Evolutionary conservation across 2,888 invertebrate species (phyloP).

Genomic region (Dryomyza anilis): DNA sequence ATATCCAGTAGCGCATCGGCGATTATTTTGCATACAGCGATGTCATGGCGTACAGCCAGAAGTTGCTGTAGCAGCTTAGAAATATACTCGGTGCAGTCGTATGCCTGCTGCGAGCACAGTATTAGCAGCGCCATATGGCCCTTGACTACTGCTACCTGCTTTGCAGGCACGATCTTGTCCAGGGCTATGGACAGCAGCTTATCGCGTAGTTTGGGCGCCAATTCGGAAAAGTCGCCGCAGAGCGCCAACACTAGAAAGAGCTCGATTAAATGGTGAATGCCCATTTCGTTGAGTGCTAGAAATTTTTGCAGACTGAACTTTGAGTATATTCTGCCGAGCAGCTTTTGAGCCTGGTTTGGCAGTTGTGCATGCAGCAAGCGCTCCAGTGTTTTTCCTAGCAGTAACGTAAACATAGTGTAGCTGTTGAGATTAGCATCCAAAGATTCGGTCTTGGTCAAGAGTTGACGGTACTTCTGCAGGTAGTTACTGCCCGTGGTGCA

Average conservation of each 20-base stretch:
- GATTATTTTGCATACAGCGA: slow-evolving; percentile 48
- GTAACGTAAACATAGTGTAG: slow-evolving; percentile 62
- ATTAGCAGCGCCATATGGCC: slow-evolving; percentile 59
- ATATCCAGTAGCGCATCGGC: slow-evolving; percentile 50
- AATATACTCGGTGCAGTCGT: slow-evolving; percentile 53
- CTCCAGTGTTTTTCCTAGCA: slow-evolving; percentile 60
- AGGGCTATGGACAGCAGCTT: slow-evolving; percentile 55
- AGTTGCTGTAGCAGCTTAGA: slow-evolving; percentile 54
- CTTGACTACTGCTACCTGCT: slow-evolving; percentile 54
- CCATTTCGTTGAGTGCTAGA: slow-evolving; percentile 63
- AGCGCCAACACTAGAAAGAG: slow-evolving; percentile 55
- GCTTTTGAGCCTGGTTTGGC: slow-evolving; percentile 55
- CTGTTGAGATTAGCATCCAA: slow-evolving; percentile 61
- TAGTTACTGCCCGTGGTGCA: slow-evolving; percentile 52
- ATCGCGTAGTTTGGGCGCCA: slow-evolving; percentile 56
- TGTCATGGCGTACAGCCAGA: slow-evolving; percentile 45
- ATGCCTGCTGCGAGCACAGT: slow-evolving; percentile 53
- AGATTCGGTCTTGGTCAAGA: slow-evolving; percentile 46
- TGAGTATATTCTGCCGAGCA: slow-evolving; percentile 66
- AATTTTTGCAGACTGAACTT: slow-evolving; percentile 67
- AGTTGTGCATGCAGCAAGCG: slow-evolving; percentile 36
- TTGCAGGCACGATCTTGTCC: slow-evolving; percentile 52
- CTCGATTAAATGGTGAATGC: slow-evolving; percentile 65
- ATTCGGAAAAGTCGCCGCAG: slow-evolving; percentile 47
- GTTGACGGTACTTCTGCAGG: slow-evolving; percentile 56